These are phyloP conservation scores for Watsonalla binaria DNA, from an alignment of 2,888 invertebrate genomes.

Conservation along the genomic window DNA sequence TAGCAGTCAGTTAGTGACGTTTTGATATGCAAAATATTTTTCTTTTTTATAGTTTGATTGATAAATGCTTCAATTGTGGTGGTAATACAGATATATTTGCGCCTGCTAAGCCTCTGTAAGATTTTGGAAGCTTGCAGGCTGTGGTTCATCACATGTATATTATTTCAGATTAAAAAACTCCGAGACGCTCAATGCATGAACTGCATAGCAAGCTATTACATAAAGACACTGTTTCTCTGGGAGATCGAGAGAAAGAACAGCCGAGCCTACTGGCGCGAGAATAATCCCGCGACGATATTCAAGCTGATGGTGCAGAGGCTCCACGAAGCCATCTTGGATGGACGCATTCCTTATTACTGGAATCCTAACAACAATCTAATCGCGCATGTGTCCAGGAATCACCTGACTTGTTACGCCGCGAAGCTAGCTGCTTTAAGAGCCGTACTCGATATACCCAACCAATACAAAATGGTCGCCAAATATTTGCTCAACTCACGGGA, in stretches of 20 bases:
- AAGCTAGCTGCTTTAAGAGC: conserved; percentile 36
- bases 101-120: no score
- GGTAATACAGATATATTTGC: no score
- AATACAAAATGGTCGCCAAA: conserved; percentile 45
- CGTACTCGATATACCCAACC: conserved; percentile 28
- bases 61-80: no score
- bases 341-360: conserved; percentile 70
- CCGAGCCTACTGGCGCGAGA: conserved; percentile 39
- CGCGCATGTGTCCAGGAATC: conserved; percentile 21
- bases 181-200: conserved; percentile 62
- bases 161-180: conserved; percentile 67
- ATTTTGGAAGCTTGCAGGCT: neutral
- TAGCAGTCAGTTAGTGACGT: no score
- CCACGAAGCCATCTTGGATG: conserved; percentile 33
- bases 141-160: neutral
- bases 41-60: no score
- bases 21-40: no score
- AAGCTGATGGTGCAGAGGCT: conserved; percentile 62
- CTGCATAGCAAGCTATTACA: conserved; percentile 75
- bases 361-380: conserved; percentile 64
- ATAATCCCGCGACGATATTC: conserved; percentile 39
- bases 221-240: conserved; percentile 75
- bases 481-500: conserved; percentile 42
- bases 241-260: conserved; percentile 40
- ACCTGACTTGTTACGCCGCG: conserved; percentile 32